These are phyloP conservation scores for Timema podura DNA, from an alignment of 2,888 invertebrate genomes.

Conservation along the genomic window DNA sequence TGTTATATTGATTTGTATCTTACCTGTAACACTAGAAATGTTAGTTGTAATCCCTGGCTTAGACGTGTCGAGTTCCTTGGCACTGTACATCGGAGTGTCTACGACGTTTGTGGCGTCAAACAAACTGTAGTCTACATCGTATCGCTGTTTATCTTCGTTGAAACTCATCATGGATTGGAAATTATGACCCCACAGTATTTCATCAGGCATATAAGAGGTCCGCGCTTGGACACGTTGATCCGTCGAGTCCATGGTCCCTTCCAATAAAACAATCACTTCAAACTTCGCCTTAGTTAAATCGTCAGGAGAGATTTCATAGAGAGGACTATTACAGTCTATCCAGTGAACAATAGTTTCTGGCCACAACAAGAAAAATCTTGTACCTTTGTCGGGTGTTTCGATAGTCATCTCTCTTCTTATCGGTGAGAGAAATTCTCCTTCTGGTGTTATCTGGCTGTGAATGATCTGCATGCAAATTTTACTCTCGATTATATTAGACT, in stretches of 20 bases:
- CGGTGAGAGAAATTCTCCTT: conserved; percentile 4
- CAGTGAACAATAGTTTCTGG: conserved; percentile 81
- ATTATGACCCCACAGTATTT: conserved; percentile 80
- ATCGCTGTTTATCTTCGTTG: conserved; percentile 54
- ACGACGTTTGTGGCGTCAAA: conserved; percentile 63
- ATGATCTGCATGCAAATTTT: conserved; percentile 59
- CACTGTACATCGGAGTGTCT: conserved; percentile 53
- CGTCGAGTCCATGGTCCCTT: conserved; percentile 75
- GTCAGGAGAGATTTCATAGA: conserved; percentile 71
- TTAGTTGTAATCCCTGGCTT: no score
- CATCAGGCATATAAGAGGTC: conserved; percentile 73
- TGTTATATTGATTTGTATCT: no score
- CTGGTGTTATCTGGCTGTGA: background rate
- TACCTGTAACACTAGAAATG: no score
- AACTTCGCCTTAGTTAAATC: conserved; percentile 72
- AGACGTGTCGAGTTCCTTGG: conserved; percentile 36
- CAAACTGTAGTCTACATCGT: conserved; percentile 58
- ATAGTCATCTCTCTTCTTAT: background rate
- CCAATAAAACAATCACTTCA: conserved; percentile 62
- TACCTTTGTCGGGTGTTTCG: background rate
- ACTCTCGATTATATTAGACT: conserved; percentile 75
- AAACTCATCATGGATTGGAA: conserved; percentile 67
- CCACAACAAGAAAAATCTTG: conserved; percentile 68
- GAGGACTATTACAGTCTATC: conserved; percentile 72
- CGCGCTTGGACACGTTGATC: conserved; percentile 67